Base-by-base conservation (phyloP, 2,113 vertebrate species). In the Nibea albiflora region DNA sequence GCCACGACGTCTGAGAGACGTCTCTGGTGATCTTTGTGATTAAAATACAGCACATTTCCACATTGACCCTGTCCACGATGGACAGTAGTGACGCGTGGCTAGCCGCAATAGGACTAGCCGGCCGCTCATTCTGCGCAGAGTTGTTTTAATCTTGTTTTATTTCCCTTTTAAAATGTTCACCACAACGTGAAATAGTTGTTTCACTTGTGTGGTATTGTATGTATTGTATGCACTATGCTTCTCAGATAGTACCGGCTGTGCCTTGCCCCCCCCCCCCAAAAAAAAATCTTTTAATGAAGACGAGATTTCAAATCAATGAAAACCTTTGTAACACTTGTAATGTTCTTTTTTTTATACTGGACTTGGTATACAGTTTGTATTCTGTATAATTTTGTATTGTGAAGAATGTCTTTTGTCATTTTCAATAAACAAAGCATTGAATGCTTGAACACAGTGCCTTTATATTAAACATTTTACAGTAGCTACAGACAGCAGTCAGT, bases 241-340 rank as follows among this genome's bases (percentile, higher is more conserved):
- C 90, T 92, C 95, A 91, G 94, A 95, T 97, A 95, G 96, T 97
- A 96, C 96, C 96, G 95, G 96, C 97, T 96, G 97, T 98, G 97
- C 97, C 97, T 98, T 97, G 93, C 6, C 7, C 1, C 1, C 7
- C 7, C 8, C 35, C 7, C 7, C n/a, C n/a, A n/a, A n/a, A 39
- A 39, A 90, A 91, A 95, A 95, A 94, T 94, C 66, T 86, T 90
- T 92, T 90, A 93, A 93, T 95, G 93, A 95, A 95, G 91, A 94
- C 89, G 75, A 93, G 90, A 93, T 93, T 93, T 89, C 81, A 84
- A 84, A 94, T 90, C 78, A 95, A 95, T 93, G 93, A 93, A 94
- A 92, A 92, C 85, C 91, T 94, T 95, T 94, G 87, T 92, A 89
- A 92, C 95, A 93, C 94, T 89, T 90, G 73, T 65, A 89, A 75